Evolutionary conservation across 1,140 invertebrate species (phyloP).

Genomic region (Drosophila erecta): DNA sequence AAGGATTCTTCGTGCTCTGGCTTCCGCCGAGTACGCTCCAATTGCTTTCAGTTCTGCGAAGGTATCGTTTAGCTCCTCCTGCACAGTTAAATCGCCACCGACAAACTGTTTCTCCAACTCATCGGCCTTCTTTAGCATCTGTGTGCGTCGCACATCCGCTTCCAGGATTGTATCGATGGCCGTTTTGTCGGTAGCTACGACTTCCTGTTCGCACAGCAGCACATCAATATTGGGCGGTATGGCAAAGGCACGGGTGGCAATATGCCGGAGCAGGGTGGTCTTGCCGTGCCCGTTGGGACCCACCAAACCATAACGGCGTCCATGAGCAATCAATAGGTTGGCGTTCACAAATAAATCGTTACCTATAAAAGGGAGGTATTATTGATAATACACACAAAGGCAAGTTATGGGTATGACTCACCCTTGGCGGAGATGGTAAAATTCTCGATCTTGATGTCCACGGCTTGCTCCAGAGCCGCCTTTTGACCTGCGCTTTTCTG

Average conservation of each 20-base stretch:
- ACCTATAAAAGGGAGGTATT: constrained; percentile 85
- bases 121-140: constrained; percentile 93
- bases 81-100: constrained; percentile 88
- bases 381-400: not conserved
- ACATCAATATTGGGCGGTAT: constrained; percentile 99
- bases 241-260: constrained; percentile 93
- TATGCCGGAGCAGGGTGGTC: constrained; percentile 98
- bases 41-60: constrained; percentile 98
- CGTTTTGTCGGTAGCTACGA: constrained; percentile 95
- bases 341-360: constrained; percentile 99
- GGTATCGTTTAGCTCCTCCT: constrained; percentile 94
- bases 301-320: constrained; percentile 97
- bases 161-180: constrained; percentile 97
- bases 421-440: constrained; percentile 99
- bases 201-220: constrained; percentile 99
- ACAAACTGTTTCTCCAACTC: constrained; percentile 91
- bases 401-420: constrained; percentile 85
- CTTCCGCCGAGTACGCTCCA: constrained; percentile 98
- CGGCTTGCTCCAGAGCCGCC: constrained; percentile 95
- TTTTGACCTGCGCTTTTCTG: constrained; percentile 94
- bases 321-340: constrained; percentile 96
- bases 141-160: constrained; percentile 94
- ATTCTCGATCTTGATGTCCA: constrained; percentile 99
- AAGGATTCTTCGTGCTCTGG: constrained; percentile 96
- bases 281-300: constrained; percentile 99